Evolutionary conservation across 2,113 vertebrate genomes (phyloP).

Genomic region (Diadophis punctatus): DNA sequence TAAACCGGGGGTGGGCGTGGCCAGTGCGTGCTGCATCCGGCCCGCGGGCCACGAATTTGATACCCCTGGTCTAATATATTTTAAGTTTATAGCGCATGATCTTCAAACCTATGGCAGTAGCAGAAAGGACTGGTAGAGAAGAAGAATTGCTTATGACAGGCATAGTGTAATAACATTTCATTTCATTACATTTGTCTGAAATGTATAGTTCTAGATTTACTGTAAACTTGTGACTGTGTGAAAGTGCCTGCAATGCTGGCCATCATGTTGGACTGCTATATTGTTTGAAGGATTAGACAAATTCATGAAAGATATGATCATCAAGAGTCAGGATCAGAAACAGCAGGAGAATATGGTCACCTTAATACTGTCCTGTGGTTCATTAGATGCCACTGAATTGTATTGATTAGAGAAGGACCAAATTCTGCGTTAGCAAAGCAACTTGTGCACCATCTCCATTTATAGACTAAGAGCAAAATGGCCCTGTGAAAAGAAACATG

Average conservation of each 20-base stretch:
- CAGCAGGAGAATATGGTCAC: neutral
- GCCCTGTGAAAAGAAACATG: neutral
- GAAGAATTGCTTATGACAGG: neutral
- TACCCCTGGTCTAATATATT: neutral
- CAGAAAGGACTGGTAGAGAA: too few species aligned
- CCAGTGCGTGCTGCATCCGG: too few species aligned
- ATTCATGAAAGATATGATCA: neutral
- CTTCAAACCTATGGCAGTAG: neutral
- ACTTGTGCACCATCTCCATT: neutral
- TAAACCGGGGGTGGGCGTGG: too few species aligned
- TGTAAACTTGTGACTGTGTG: neutral
- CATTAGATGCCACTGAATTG: neutral
- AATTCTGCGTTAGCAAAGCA: neutral
- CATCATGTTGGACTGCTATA: neutral
- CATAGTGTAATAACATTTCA: neutral
- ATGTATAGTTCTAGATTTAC: neutral
- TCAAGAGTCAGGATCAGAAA: neutral
- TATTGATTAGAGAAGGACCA: neutral
- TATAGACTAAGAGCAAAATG: neutral
- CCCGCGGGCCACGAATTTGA: too few species aligned
- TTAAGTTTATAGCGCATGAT: slow-evolving; percentile 8
- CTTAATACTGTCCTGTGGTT: neutral
- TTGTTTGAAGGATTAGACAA: neutral
- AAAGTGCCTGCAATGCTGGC: neutral
- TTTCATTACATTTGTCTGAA: neutral